These are phyloP conservation scores for Drosophila longiperda DNA, from an alignment of 2,888 invertebrate genomes.

Conservation along the genomic window DNA sequence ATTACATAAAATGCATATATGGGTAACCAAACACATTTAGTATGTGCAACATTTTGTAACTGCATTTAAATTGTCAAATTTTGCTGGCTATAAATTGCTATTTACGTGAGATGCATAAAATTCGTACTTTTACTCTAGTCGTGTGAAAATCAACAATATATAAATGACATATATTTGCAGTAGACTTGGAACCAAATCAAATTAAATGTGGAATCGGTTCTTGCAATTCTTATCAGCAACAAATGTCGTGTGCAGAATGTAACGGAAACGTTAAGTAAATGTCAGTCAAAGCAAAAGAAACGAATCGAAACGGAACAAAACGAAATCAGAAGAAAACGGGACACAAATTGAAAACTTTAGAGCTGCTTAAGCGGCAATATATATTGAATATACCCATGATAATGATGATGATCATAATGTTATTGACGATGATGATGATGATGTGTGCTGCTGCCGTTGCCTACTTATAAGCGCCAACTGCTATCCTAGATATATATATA, in stretches of 20 bases:
- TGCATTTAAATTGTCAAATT: constrained; percentile 22
- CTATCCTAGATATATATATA: neutral
- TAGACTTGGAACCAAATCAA: constrained; percentile 71
- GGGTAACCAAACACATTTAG: neutral
- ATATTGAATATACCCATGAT: constrained; percentile 19
- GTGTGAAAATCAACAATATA: constrained; percentile 58
- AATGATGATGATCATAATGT: constrained; percentile 4
- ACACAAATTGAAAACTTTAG: constrained; percentile 55
- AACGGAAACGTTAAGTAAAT: constrained; percentile 74
- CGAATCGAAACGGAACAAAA: constrained; percentile 1
- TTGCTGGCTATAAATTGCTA: constrained; percentile 46
- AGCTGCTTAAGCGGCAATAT: constrained; percentile 29
- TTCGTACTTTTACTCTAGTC: constrained; percentile 9
- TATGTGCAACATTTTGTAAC: neutral
- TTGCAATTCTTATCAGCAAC: constrained; percentile 58
- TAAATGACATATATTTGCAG: constrained; percentile 77
- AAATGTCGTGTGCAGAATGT: constrained; percentile 73
- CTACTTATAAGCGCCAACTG: constrained; percentile 70
- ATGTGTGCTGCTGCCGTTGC: constrained; percentile 46
- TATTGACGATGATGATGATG: constrained; percentile 15
- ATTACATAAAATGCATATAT: neutral
- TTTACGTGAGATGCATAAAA: constrained; percentile 39
- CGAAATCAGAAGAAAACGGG: neutral
- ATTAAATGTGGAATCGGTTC: constrained; percentile 54
- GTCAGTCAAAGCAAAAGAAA: constrained; percentile 54